Evolutionary conservation across 2,797 vertebrate genomes (phyloP).

Genomic region (Pseudochirops cupreus): DNA sequence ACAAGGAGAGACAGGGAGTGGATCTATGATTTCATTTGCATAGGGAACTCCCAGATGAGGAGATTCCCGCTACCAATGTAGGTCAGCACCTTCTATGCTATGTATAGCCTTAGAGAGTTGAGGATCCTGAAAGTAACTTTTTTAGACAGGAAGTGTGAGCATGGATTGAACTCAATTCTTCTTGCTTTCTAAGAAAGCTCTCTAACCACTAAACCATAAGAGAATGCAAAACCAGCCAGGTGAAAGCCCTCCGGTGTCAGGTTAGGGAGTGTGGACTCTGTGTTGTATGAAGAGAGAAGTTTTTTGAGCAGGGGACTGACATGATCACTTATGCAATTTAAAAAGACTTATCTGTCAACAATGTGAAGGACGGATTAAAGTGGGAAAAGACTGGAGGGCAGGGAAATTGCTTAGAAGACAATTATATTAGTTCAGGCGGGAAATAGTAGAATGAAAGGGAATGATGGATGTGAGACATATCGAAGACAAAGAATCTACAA

Average conservation of each 20-base stretch:
- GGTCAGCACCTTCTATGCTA: background rate
- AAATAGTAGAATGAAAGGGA: background rate
- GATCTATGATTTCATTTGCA: background rate
- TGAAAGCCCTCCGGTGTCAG: background rate
- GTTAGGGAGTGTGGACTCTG: background rate
- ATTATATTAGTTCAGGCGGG: background rate
- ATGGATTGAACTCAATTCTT: background rate
- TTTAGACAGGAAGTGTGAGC: background rate
- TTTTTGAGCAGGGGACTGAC: background rate
- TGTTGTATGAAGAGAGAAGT: background rate
- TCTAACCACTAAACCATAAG: background rate
- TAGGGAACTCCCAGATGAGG: background rate
- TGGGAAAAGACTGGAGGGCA: background rate
- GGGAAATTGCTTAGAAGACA: background rate
- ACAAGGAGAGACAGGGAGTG: background rate
- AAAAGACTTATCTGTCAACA: background rate
- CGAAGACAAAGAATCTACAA: background rate
- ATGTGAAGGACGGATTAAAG: background rate
- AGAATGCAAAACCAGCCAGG: background rate
- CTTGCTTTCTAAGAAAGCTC: background rate
- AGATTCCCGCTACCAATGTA: background rate
- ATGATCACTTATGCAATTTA: background rate
- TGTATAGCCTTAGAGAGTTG: background rate
- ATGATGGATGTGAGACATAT: background rate
- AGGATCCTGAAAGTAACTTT: background rate